These are phyloP conservation scores for Deroplatys truncata DNA, from an alignment of 2,888 invertebrate genomes.

Conservation along the genomic window DNA sequence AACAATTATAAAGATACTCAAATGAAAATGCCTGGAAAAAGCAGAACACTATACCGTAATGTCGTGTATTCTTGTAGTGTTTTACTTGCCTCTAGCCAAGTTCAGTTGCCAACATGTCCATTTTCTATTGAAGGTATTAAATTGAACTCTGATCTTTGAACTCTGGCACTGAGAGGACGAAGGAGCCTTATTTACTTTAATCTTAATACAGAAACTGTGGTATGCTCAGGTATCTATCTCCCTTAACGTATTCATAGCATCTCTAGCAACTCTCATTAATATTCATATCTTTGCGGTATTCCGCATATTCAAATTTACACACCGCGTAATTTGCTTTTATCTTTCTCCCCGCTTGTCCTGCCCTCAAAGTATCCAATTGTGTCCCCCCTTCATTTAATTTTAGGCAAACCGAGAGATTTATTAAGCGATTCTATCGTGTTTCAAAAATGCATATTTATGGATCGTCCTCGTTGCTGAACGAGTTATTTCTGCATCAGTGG, in stretches of 20 bases:
- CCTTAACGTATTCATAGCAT: background rate
- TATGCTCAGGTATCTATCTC: background rate
- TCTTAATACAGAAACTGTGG: background rate
- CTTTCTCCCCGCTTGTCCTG: background rate
- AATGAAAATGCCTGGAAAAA: too few relatives aligned
- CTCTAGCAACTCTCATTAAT: background rate
- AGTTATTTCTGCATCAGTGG: background rate
- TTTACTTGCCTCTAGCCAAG: too few relatives aligned
- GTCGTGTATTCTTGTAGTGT: too few relatives aligned
- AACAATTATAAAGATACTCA: too few relatives aligned
- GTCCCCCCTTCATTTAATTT: background rate
- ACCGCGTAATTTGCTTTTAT: background rate
- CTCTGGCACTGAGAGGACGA: background rate
- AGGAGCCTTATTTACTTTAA: too few relatives aligned
- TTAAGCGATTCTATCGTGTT: background rate
- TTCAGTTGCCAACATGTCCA: too few relatives aligned
- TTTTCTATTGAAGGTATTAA: too few relatives aligned
- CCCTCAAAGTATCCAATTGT: background rate
- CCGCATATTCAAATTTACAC: background rate
- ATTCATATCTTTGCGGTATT: background rate
- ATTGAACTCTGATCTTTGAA: background rate
- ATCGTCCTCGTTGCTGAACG: background rate
- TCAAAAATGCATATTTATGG: background rate
- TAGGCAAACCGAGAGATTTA: background rate
- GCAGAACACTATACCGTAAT: too few relatives aligned